Evolutionary conservation across 2,797 vertebrate species (phyloP).

Genomic region (Rousettus madagascariensis): DNA sequence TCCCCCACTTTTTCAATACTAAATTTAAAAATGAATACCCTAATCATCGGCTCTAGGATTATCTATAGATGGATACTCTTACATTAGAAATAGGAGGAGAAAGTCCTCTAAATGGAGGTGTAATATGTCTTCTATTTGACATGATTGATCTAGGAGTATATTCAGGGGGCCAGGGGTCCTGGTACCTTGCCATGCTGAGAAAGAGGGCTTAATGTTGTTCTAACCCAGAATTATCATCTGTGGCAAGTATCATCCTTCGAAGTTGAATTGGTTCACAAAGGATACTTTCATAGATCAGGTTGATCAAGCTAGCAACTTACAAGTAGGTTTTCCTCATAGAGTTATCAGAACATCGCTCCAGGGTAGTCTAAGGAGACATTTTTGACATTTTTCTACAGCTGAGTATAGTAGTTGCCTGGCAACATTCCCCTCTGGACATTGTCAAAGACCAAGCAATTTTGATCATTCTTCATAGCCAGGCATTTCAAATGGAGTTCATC

Average conservation of each 20-base stretch:
- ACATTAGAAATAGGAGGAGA: not conserved
- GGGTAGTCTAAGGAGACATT: constrained; percentile 1
- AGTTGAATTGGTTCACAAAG: not conserved
- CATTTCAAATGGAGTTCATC: constrained; percentile 4
- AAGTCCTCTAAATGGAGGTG: not conserved
- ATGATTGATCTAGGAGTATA: not conserved
- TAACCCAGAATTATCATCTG: not conserved
- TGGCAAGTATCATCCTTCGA: not conserved
- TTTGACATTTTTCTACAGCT: constrained; percentile 45
- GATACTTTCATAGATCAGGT: not conserved
- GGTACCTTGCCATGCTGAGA: not conserved
- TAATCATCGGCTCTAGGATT: not conserved
- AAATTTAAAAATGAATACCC: not conserved
- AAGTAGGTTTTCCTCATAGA: not conserved
- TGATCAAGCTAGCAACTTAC: not conserved
- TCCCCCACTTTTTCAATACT: not conserved
- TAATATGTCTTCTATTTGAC: not conserved
- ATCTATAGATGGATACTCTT: not conserved
- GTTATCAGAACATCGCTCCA: not conserved
- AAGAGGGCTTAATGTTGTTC: not conserved
- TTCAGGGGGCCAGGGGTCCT: not conserved
- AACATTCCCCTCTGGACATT: not conserved
- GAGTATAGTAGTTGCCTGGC: not conserved
- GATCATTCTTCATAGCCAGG: not conserved
- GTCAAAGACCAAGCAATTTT: constrained; percentile 13